phyloP scores from a whole-genome alignment of 1,140 invertebrate genomes.

The Ridgeia piscesae region DNA sequence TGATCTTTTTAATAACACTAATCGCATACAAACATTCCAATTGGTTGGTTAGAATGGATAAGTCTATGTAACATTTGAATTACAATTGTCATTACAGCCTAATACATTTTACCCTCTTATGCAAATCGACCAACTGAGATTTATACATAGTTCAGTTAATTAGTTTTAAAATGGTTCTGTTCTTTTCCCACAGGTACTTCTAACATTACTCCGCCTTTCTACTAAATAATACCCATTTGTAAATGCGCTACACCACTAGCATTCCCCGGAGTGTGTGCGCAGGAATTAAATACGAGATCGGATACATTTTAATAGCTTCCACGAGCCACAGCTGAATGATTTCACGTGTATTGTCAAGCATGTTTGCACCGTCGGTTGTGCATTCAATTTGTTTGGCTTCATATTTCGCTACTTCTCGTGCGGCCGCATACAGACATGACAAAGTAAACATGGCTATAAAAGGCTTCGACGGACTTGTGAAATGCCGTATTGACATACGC shows the following conservation, averaged over 20 bases:
- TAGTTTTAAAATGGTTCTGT: too few species aligned
- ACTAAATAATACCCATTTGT: background rate
- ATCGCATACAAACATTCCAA: background rate
- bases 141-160: too few species aligned
- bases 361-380: background rate
- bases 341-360: background rate
- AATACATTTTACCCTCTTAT: background rate
- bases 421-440: background rate
- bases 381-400: background rate
- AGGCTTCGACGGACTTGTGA: background rate
- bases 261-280: background rate
- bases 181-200: background rate
- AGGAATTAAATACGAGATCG: background rate
- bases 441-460: background rate
- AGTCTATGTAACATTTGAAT: background rate
- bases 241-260: background rate
- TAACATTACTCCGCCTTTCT: background rate
- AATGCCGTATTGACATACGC: background rate
- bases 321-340: background rate
- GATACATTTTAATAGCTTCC: background rate
- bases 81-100: background rate
- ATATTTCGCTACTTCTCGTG: background rate
- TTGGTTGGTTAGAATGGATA: background rate
- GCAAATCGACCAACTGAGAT: background rate
- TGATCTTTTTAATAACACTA: too few species aligned